Percentiles rank a stretch among this genome's conserved stretches.
These are phyloP conservation scores for Actenoides hombroni DNA, from an alignment of 2,113 vertebrate genomes.

Conservation along the genomic window DNA sequence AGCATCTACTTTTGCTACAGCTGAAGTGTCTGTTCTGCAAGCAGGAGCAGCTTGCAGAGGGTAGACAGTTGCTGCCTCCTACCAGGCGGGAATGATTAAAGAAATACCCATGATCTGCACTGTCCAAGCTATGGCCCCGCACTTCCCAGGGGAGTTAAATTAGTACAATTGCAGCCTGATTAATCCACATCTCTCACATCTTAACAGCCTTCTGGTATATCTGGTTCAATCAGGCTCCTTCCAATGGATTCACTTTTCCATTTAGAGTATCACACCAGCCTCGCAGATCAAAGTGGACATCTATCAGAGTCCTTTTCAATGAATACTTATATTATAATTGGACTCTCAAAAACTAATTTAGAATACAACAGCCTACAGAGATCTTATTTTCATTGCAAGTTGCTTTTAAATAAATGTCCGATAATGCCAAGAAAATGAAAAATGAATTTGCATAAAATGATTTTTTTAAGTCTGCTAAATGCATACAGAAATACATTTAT, in stretches of 20 bases:
- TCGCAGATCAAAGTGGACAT: constrained; percentile 49
- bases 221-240: constrained; percentile 24
- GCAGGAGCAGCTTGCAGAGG: background rate
- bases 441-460: background rate
- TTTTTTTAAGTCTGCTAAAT: background rate
- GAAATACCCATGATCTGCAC: background rate
- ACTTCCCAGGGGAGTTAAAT: constrained; percentile 26
- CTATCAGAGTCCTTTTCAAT: constrained; percentile 24
- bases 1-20: background rate
- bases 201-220: constrained; percentile 38
- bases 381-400: constrained; percentile 37
- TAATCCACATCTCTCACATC: constrained; percentile 26
- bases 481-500: background rate
- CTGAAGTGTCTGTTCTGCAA: background rate
- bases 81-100: constrained; percentile 4
- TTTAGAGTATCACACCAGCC: constrained; percentile 10
- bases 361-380: background rate
- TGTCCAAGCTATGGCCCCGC: background rate
- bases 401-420: constrained; percentile 34
- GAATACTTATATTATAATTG: background rate
- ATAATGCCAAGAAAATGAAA: constrained; percentile 29
- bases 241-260: constrained; percentile 12
- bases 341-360: constrained; percentile 36
- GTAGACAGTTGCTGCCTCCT: background rate
- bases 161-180: constrained; percentile 27